A percentile compares a stretch with the other conserved stretches of the same genome.
Evolutionary conservation across 1,140 invertebrate genomes (phyloP).

Genomic region (Drosophila prosaltans): DNA sequence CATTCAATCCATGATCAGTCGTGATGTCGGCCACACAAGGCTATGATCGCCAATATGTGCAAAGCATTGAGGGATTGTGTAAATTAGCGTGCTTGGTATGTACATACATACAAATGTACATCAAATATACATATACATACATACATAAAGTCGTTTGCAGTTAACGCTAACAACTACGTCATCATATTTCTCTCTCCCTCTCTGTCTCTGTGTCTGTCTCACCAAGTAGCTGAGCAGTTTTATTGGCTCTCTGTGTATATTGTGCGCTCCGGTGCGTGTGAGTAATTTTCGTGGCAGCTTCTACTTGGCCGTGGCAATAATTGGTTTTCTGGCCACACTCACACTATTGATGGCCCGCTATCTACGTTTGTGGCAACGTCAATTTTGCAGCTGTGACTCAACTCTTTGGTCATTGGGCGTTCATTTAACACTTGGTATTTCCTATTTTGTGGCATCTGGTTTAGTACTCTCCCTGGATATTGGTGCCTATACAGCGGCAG

Average conservation of each 20-base stretch:
- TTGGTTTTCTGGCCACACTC: constrained; percentile 48
- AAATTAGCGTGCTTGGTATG: constrained; percentile 67
- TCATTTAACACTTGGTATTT: constrained; percentile 49
- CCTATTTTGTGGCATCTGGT: constrained; percentile 66
- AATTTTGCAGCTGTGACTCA: constrained; percentile 37
- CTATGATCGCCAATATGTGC: constrained; percentile 65
- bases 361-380: constrained; percentile 53
- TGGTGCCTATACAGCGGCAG: constrained; percentile 57
- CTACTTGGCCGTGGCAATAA: constrained; percentile 50
- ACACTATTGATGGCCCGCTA: constrained; percentile 41
- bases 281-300: constrained; percentile 71
- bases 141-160: not conserved
- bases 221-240: constrained; percentile 52
- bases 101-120: not conserved
- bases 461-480: constrained; percentile 65
- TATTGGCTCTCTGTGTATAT: constrained; percentile 61
- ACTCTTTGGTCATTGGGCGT: constrained; percentile 48
- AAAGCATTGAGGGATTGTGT: constrained; percentile 57
- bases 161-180: constrained; percentile 4
- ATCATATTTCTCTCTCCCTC: not conserved
- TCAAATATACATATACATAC: not conserved
- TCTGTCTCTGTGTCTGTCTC: not conserved
- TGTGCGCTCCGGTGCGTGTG: constrained; percentile 61
- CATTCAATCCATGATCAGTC: not conserved
- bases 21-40: constrained; percentile 55